Evolutionary conservation across 1,140 invertebrate species (phyloP).

Genomic region (Pseudomyrmex flavicornis): DNA sequence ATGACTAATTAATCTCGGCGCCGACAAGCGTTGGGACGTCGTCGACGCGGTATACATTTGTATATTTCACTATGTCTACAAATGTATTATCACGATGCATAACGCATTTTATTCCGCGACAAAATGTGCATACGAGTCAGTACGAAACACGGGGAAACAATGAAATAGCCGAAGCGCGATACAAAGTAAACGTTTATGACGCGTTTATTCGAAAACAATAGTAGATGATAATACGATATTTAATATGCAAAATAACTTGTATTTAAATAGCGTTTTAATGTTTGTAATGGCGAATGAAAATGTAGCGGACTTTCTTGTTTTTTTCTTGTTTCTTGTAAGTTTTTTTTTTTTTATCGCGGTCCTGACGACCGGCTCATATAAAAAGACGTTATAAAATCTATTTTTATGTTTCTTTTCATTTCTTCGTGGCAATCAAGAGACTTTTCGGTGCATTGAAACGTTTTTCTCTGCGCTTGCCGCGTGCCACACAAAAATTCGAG

Average conservation of each 20-base stretch:
- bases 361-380: neutral
- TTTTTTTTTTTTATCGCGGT: neutral
- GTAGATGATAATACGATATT: slow-evolving; percentile 20
- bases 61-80: slow-evolving; percentile 35
- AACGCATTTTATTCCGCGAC: slow-evolving; percentile 32
- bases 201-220: neutral
- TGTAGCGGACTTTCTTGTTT: slow-evolving; percentile 7
- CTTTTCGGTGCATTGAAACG: slow-evolving; percentile 16
- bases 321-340: slow-evolving; percentile 7
- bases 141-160: slow-evolving; percentile 20
- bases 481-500: slow-evolving; percentile 18
- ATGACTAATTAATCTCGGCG: slow-evolving; percentile 55
- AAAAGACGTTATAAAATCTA: slow-evolving; percentile 46
- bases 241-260: slow-evolving; percentile 35
- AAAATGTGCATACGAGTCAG: slow-evolving; percentile 28
- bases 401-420: slow-evolving; percentile 21
- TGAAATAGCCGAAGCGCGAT: neutral
- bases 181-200: neutral
- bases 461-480: neutral
- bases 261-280: slow-evolving; percentile 11
- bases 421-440: slow-evolving; percentile 41
- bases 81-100: slow-evolving; percentile 24
- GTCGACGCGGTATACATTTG: slow-evolving; percentile 30
- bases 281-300: slow-evolving; percentile 32
- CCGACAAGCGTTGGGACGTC: neutral